Percentiles rank a stretch among this genome's conserved stretches.
These are phyloP conservation scores for Ptychochromis oligacanthus DNA, from an alignment of 2,113 vertebrate genomes.

Conservation along the genomic window DNA sequence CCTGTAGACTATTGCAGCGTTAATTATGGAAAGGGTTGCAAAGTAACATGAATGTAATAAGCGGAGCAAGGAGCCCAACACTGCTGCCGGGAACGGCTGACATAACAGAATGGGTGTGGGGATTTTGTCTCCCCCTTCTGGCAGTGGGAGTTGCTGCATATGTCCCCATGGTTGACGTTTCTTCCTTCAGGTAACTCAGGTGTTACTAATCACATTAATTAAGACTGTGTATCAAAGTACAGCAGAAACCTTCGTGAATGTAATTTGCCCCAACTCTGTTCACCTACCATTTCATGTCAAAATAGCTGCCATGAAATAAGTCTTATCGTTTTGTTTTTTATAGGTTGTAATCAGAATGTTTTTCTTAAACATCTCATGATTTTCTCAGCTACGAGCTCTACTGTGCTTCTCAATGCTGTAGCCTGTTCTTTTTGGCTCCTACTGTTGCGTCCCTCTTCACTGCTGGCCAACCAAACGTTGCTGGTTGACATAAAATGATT, in stretches of 20 bases:
- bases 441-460: no score
- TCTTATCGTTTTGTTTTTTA: no score
- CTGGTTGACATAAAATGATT: neutral
- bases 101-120: constrained; percentile 11
- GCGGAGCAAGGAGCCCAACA: neutral
- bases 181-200: no score
- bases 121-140: neutral
- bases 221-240: neutral
- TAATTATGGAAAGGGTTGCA: neutral
- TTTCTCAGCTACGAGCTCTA: neutral
- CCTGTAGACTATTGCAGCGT: neutral
- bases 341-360: neutral
- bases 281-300: no score
- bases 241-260: neutral
- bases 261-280: neutral
- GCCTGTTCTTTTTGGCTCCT: no score
- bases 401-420: neutral
- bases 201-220: neutral
- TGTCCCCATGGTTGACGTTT: neutral
- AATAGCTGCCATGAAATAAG: no score
- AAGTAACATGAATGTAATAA: neutral
- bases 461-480: no score
- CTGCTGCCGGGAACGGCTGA: neutral
- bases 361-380: neutral
- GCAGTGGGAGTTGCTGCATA: neutral